Percentiles rank a stretch among this genome's conserved stretches.
Conservation (phyloP, 2,113 vertebrate genomes). For the Antechinus stuartii region DNA sequence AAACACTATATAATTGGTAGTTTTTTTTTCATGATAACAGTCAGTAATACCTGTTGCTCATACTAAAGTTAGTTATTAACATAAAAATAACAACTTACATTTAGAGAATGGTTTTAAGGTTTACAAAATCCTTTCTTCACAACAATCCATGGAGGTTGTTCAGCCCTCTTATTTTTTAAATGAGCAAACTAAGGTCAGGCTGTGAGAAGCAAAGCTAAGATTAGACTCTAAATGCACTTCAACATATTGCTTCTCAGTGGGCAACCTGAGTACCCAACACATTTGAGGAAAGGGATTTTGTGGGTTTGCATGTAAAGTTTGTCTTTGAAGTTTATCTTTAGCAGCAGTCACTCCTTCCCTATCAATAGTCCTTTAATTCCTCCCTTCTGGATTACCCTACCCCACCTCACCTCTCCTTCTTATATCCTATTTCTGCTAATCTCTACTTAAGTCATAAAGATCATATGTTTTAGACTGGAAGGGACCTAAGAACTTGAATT, state of each 20-base stretch:
- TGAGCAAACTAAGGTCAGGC: not conserved
- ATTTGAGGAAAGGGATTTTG: not conserved
- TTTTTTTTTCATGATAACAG: not conserved
- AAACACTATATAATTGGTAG: not conserved
- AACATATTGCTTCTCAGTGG: not conserved
- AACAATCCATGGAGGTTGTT: not conserved
- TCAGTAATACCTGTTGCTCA: not conserved
- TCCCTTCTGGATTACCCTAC: not conserved
- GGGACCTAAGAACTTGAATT: not conserved
- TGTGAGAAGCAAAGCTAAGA: not conserved
- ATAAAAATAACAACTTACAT: not conserved
- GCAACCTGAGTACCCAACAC: not conserved
- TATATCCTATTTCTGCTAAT: not conserved
- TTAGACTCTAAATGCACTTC: not conserved
- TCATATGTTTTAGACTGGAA: not conserved
- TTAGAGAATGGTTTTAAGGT: not conserved
- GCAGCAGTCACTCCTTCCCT: not conserved
- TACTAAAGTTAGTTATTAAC: not conserved
- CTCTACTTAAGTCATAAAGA: not conserved
- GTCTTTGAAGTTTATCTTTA: not conserved
- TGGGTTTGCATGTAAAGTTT: not conserved
- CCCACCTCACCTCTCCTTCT: not conserved
- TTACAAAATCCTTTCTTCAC: not conserved
- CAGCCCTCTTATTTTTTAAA: not conserved
- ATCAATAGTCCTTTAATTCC: not conserved